Evolutionary conservation across 2,113 vertebrate species (phyloP), one percentile per base, ranked within the genome.

Genomic region (Anoplopoma fimbria): DNA sequence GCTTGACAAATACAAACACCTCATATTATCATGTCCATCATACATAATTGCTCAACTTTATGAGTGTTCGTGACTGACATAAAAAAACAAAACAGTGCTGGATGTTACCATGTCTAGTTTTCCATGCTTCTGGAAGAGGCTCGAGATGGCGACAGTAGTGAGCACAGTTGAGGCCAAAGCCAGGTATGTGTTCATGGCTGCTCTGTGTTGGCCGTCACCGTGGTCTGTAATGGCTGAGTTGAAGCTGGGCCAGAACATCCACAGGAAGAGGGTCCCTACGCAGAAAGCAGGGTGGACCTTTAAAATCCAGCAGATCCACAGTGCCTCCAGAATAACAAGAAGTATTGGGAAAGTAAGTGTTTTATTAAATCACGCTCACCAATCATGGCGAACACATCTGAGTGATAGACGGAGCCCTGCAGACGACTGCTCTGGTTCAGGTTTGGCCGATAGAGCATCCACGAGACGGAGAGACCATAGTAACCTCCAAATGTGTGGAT

Each of bases 231-330:
- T 86, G 23, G 98, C 98, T 0, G 98, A 99, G 92, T 99, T 99
- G 92, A 99, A 99, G 88, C 98, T 99, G 75, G 98, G 98, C 98
- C 98, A 99, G 92, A 97, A 99, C 95, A 99, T 97, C 98, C 98
- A 99, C 14, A 99, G 91, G 90, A 96, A 99, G 34, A 99, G 94
- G 8, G 98, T 99, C 3, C 98, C 98, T 99, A 31, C 1, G 17
- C n/a, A 53, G 58, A 62, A 9, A 79, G 9, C 21, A 34, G 55
- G 15, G 6, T 13, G 17, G 12, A 62, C 4, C 4, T 27, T 29
- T 15, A 53, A 23, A 29, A 60, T 25, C n/a, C 0, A 17, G 21
- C n/a, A 17, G 29, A 62, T 36, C 13, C 27, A 33, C 13, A 27
- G 25, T 13, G 25, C 55, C 40, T 51, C 40, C 23, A 74, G n/a